Evolutionary conservation across 2,113 vertebrate species (phyloP).

Genomic region (Caranx melampygus): DNA sequence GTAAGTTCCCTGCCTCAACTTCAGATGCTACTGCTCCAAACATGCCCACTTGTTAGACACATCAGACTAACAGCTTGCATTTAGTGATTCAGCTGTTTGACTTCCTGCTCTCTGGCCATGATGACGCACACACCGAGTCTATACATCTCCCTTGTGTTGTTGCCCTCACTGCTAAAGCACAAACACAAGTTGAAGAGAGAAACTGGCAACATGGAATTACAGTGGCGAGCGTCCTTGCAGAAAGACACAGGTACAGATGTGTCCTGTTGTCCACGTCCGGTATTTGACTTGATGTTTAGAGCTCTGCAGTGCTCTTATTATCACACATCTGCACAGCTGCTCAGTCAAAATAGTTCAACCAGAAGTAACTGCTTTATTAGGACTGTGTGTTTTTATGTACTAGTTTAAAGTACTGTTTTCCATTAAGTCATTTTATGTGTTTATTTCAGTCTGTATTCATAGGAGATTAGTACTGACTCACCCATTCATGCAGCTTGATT

Average conservation of each 20-base stretch:
- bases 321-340: neutral
- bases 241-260: neutral
- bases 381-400: neutral
- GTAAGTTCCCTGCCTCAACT: slow-evolving; percentile 10
- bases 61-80: slow-evolving; percentile 28
- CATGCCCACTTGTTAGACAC: slow-evolving; percentile 23
- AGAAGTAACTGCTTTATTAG: neutral
- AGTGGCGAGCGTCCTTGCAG: slow-evolving; percentile 1
- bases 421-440: neutral
- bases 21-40: slow-evolving; percentile 1
- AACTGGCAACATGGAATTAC: slow-evolving; percentile 13
- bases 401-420: neutral
- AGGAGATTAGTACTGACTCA: neutral
- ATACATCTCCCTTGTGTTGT: slow-evolving; percentile 26
- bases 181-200: neutral
- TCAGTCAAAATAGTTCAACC: neutral
- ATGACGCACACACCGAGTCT: slow-evolving; percentile 33
- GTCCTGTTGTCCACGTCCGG: neutral
- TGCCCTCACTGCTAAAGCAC: slow-evolving; percentile 5
- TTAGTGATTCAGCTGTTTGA: slow-evolving; percentile 49
- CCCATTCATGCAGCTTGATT: neutral
- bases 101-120: slow-evolving; percentile 21
- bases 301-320: neutral
- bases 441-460: neutral
- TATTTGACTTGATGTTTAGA: neutral